These are phyloP conservation scores for Bryconaethiops microstoma DNA, from an alignment of 2,797 vertebrate genomes.

Conservation along the genomic window DNA sequence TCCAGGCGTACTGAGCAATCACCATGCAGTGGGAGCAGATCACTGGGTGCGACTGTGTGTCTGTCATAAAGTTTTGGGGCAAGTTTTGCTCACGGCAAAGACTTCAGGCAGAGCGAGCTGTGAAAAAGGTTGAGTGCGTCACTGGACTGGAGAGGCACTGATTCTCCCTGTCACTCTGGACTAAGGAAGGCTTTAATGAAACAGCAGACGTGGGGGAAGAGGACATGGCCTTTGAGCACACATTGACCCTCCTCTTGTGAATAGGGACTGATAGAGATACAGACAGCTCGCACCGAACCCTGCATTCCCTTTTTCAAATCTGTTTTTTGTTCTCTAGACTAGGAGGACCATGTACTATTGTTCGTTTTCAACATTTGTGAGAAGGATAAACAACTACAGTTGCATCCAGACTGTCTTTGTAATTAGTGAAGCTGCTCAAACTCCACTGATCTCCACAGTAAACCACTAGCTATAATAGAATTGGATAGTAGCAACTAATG, in stretches of 20 bases:
- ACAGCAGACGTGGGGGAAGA: slow-evolving; percentile 16
- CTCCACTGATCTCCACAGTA: too few relatives aligned
- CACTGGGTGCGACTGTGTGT: background rate
- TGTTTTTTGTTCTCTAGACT: background rate
- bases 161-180: slow-evolving; percentile 34
- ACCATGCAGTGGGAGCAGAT: slow-evolving; percentile 2
- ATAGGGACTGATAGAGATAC: slow-evolving; percentile 5
- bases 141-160: slow-evolving; percentile 9
- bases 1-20: slow-evolving; percentile 1
- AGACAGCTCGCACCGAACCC: background rate
- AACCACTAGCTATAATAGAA: too few relatives aligned
- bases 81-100: slow-evolving; percentile 20
- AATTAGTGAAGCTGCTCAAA: too few relatives aligned
- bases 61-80: slow-evolving; percentile 29
- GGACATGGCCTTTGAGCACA: slow-evolving; percentile 12
- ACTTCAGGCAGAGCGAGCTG: slow-evolving; percentile 8
- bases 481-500: too few relatives aligned
- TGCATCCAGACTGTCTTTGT: too few relatives aligned
- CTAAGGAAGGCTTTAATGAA: slow-evolving; percentile 26
- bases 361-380: background rate
- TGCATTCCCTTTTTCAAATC: background rate
- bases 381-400: background rate
- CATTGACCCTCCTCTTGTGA: slow-evolving; percentile 2
- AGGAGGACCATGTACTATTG: slow-evolving; percentile 2
- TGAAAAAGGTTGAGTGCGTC: background rate